Base-by-base conservation (phyloP, 2,113 vertebrate species). In the Sterrhoptilus dennistouni region DNA sequence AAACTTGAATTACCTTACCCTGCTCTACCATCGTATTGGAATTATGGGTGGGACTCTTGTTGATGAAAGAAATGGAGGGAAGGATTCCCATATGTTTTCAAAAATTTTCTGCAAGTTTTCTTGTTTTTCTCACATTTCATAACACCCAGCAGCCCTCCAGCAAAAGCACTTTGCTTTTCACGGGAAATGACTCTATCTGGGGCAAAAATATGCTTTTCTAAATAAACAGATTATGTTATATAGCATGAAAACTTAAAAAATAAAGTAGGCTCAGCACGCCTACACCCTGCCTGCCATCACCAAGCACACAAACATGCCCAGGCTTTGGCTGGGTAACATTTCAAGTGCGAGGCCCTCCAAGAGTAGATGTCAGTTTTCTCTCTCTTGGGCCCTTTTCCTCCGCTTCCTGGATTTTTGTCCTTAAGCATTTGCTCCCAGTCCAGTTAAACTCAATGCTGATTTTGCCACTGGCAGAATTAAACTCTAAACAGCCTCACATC, bases 191-290 rank as follows among this genome's bases (percentile, higher is more conserved):
- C 87, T 97, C 97, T 93, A 89, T 92, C 63, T 76, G 80, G 80
- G 91, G 93, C 57, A 96, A 95, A 93, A 97, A 90, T 71, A 90
- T 70, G 86, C 92, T 97, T 95, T 98, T 96, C 88, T 95, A 91
- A 97, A 95, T 83, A 92, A 97, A 95, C 76, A 36, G 44, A 92
- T 93, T 89, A 91, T 94, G 81, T 97, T 97, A 92, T 96, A 85
- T 44, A 94, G 94, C 83, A 71, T 85, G 87, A 95, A 95, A 95
- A 60, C 52, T 89, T 68, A 81, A 35, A 81, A 81, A 84, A 63
- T 21, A 59, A 84, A 88, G 89, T 14, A 24, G 59, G 57, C 68
- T 93, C 64, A 80, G 35, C 65, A 89, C 1, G 27, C 83, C 92
- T 53, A 54, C 68, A 59, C 31, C 76, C 86, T 38, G 59, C 61